Evolutionary conservation across 2,888 invertebrate species (phyloP).

Genomic region (Ischnus inquisitorius): DNA sequence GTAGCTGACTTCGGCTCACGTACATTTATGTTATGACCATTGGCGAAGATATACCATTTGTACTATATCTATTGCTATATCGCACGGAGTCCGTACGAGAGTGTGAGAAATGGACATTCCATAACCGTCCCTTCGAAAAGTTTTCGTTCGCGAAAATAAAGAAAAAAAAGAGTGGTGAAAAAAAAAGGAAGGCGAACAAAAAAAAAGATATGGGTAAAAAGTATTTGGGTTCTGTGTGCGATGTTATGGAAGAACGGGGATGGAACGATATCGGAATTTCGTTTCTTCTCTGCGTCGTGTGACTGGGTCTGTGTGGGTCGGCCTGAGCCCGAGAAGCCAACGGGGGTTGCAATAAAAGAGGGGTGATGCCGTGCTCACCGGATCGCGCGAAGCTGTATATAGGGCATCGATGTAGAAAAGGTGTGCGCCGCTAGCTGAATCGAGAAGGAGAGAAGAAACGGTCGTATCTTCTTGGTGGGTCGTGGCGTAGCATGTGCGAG

Average conservation of each 20-base stretch:
- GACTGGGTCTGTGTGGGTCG: background rate
- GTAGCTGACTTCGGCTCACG: background rate
- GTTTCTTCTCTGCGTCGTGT: slow-evolving; percentile 23
- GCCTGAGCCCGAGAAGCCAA: background rate
- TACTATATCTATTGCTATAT: background rate
- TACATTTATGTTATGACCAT: slow-evolving; percentile 10
- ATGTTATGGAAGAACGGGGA: slow-evolving; percentile 15
- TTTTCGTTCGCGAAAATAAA: slow-evolving; percentile 17
- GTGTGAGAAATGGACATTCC: slow-evolving; percentile 30
- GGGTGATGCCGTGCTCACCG: slow-evolving; percentile 2
- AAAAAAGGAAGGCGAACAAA: background rate
- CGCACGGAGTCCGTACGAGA: background rate
- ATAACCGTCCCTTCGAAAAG: background rate
- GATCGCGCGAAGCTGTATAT: slow-evolving; percentile 25
- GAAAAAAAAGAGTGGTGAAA: slow-evolving; percentile 12
- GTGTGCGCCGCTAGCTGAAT: slow-evolving; percentile 27
- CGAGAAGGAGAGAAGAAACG: slow-evolving; percentile 53
- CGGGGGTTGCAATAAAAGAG: slow-evolving; percentile 35
- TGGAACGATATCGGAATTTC: slow-evolving; percentile 55
- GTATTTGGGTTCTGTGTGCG: slow-evolving; percentile 3
- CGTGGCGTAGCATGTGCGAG: slow-evolving; percentile 18
- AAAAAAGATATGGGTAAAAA: background rate
- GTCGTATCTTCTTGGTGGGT: slow-evolving; percentile 33
- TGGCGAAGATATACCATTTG: slow-evolving; percentile 15
- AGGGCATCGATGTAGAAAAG: slow-evolving; percentile 26